Evolutionary conservation across 2,113 vertebrate species (phyloP).

Genomic region (Xiphophorus couchianus): DNA sequence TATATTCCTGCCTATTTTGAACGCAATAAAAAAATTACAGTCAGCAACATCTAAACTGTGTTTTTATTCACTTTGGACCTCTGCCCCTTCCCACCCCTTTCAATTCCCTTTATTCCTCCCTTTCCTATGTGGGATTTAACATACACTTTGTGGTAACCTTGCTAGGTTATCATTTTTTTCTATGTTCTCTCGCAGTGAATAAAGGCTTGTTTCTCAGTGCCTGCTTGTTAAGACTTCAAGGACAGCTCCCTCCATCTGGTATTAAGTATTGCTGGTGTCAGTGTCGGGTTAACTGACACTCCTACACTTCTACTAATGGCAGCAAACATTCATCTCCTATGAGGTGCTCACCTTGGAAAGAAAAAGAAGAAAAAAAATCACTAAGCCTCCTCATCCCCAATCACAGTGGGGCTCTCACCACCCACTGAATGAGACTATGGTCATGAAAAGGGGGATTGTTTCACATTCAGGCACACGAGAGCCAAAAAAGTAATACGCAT

Average conservation of each 20-base stretch:
- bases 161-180: slow-evolving; percentile 85
- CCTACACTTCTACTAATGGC: slow-evolving; percentile 79
- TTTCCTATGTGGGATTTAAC: slow-evolving; percentile 84
- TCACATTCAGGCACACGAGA: slow-evolving; percentile 67
- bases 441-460: slow-evolving; percentile 81
- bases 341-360: slow-evolving; percentile 78
- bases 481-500: slow-evolving; percentile 75
- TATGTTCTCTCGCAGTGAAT: slow-evolving; percentile 79
- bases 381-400: slow-evolving; percentile 76
- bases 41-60: slow-evolving; percentile 84
- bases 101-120: slow-evolving; percentile 74
- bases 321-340: slow-evolving; percentile 76
- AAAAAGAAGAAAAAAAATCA: slow-evolving; percentile 49
- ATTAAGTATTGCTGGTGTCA: slow-evolving; percentile 82
- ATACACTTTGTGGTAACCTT: slow-evolving; percentile 84
- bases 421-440: slow-evolving; percentile 74
- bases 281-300: slow-evolving; percentile 84
- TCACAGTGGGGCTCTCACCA: slow-evolving; percentile 75
- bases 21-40: slow-evolving; percentile 83
- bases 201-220: slow-evolving; percentile 80
- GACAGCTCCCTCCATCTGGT: slow-evolving; percentile 83
- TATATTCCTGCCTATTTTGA: slow-evolving; percentile 77
- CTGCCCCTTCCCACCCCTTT: slow-evolving; percentile 71
- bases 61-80: slow-evolving; percentile 80
- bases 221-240: slow-evolving; percentile 84